Evolutionary conservation across 2,888 invertebrate species (phyloP), one percentile per base, ranked within the genome.

Genomic region (Cerastoderma edule): DNA sequence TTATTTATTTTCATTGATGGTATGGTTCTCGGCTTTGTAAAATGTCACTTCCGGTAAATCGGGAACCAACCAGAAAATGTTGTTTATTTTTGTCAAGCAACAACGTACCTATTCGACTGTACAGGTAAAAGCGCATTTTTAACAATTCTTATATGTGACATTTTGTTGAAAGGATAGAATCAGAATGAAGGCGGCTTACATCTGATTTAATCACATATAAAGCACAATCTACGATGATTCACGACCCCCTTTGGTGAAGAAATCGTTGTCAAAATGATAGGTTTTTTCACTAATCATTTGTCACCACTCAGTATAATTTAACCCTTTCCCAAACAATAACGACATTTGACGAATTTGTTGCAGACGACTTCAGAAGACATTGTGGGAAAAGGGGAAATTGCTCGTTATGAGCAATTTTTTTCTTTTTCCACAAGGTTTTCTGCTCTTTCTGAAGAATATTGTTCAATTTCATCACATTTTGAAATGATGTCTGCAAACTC

Each of bases 81-180:
- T 60, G 60, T 60, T 60, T 60, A 60, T 22, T 60, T 60, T 60
- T 60, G 60, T 60, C 60, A 60, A n/a, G 60, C 60, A 60, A 60
- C 60, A n/a, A 39, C 46, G 28, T 19, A n/a, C 28, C 6, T 27
- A 28, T 53, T 24, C 13, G 6, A 53, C 3, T 53, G 24, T 5
- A 22, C 53, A 53, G 53, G 53, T 53, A 53, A 13, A 39, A 39
- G 10, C 10, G 39, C 16, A 8, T 39, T 39, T 16, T 39, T 39
- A 39, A 13, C 16, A 16, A 39, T 39, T 39, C 16, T 39, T 16
- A 13, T n/a, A n/a, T n/a, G n/a, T n/a, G n/a, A n/a, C n/a, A n/a
- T n/a, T n/a, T n/a, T n/a, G n/a, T n/a, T n/a, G n/a, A n/a, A n/a
- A n/a, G n/a, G n/a, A n/a, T n/a, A n/a, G n/a, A n/a, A n/a, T n/a